Percentiles rank a stretch among this genome's conserved stretches.
Evolutionary conservation across 2,113 vertebrate species (phyloP).

Genomic region (Chlamydotis undulata): DNA sequence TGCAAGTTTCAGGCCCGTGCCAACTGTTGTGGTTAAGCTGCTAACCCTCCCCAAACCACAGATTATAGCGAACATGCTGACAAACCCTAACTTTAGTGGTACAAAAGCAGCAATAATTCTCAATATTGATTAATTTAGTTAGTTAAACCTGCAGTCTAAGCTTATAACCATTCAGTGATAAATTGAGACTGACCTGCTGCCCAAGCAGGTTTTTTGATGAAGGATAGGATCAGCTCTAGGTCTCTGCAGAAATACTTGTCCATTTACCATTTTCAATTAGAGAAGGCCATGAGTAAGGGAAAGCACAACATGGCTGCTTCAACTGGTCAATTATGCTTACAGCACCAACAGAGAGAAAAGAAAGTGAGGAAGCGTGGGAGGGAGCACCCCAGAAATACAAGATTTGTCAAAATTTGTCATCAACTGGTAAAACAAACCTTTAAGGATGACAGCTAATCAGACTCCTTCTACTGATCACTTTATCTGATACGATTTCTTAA

Average conservation of each 20-base stretch:
- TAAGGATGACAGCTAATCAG: slow-evolving; percentile 41
- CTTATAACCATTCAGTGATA: slow-evolving; percentile 65
- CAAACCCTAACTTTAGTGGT: slow-evolving; percentile 60
- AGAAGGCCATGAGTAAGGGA: slow-evolving; percentile 49
- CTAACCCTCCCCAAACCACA: slow-evolving; percentile 35
- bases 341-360: not conserved
- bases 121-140: slow-evolving; percentile 73
- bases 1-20: slow-evolving; percentile 26
- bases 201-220: slow-evolving; percentile 70
- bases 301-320: slow-evolving; percentile 51
- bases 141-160: slow-evolving; percentile 72
- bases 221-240: slow-evolving; percentile 54
- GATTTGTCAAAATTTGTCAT: slow-evolving; percentile 21
- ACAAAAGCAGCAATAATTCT: slow-evolving; percentile 71
- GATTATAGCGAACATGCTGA: slow-evolving; percentile 66
- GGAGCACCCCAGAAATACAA: not conserved
- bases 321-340: slow-evolving; percentile 43
- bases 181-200: slow-evolving; percentile 65
- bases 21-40: slow-evolving; percentile 61
- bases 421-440: slow-evolving; percentile 33
- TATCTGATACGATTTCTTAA: slow-evolving; percentile 45
- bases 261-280: slow-evolving; percentile 67
- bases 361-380: not conserved
- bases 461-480: slow-evolving; percentile 38
- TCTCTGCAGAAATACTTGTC: slow-evolving; percentile 58